Conservation (phyloP, 2,888 invertebrate genomes). For the Endotricha flammealis region DNA sequence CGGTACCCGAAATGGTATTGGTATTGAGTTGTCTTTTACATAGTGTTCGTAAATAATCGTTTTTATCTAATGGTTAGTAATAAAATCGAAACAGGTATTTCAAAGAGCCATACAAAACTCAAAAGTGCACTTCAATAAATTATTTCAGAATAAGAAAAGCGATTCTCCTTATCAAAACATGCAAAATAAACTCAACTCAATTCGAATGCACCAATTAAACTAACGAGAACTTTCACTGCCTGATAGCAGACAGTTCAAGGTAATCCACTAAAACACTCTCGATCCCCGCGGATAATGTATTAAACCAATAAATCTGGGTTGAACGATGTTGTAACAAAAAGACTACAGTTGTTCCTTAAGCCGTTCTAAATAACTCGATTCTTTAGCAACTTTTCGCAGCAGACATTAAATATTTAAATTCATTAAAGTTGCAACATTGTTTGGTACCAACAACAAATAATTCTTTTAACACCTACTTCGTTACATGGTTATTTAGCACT, state of each 20-base stretch:
- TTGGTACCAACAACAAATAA: not conserved
- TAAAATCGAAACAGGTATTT: constrained; percentile 1
- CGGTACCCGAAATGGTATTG: too few relatives aligned
- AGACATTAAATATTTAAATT: not conserved
- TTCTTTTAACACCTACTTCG: not conserved
- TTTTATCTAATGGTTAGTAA: too few relatives aligned
- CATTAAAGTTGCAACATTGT: constrained; percentile 2
- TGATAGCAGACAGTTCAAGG: constrained; percentile 65
- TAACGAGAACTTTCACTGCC: constrained; percentile 71
- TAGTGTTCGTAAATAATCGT: too few relatives aligned
- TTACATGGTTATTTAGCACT: not conserved
- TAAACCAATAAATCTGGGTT: constrained; percentile 38
- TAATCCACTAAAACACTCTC: constrained; percentile 49
- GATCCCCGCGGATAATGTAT: constrained; percentile 30
- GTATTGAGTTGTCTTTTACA: too few relatives aligned
- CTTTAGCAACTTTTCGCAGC: constrained; percentile 6
- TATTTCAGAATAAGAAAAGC: constrained; percentile 45
- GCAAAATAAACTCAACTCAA: constrained; percentile 50
- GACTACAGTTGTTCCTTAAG: constrained; percentile 2
- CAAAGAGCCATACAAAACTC: constrained; percentile 18
- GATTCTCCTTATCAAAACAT: constrained; percentile 53
- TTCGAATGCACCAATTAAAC: constrained; percentile 60
- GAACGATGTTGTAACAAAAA: constrained; percentile 26
- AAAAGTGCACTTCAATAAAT: constrained; percentile 31
- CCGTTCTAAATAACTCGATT: not conserved